Percentiles rank a stretch among this genome's conserved stretches.
phyloP scores from a whole-genome alignment of 1,140 invertebrate genomes.

The Caenorhabditis inopinata region DNA sequence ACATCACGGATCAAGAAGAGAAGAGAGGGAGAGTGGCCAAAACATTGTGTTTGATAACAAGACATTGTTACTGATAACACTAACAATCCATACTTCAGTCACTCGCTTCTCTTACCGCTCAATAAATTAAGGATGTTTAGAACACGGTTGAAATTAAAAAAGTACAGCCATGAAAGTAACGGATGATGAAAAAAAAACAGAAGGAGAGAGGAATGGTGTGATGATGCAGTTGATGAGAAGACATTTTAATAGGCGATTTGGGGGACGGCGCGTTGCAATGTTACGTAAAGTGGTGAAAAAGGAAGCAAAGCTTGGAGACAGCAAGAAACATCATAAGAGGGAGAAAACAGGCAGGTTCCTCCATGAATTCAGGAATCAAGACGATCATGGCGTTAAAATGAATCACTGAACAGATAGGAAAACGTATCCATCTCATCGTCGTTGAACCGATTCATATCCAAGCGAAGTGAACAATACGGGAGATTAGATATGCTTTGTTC shows the following conservation, averaged over 20 bases:
- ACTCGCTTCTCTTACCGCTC: neutral
- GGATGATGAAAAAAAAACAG: neutral
- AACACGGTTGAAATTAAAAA: too few relatives aligned
- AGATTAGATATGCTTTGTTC: neutral
- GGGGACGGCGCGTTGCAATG: constrained; percentile 7
- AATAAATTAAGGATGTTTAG: too few relatives aligned
- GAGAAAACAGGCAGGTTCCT: neutral
- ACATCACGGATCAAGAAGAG: neutral
- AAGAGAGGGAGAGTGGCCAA: neutral
- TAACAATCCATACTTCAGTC: neutral
- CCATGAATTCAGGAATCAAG: too few relatives aligned
- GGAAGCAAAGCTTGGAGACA: neutral
- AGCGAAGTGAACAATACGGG: neutral
- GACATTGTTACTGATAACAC: neutral
- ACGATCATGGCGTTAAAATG: too few relatives aligned
- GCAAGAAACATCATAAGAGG: neutral
- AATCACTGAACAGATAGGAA: neutral
- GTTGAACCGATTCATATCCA: too few relatives aligned
- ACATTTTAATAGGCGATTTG: constrained; percentile 26
- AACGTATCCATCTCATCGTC: too few relatives aligned
- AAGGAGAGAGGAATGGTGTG: neutral
- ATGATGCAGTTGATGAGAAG: neutral
- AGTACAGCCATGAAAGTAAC: neutral
- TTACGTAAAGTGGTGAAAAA: constrained; percentile 30
- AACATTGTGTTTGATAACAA: constrained; percentile 4